phyloP scores from a whole-genome alignment of 1,140 invertebrate genomes.

The Trissolcus basalis region DNA sequence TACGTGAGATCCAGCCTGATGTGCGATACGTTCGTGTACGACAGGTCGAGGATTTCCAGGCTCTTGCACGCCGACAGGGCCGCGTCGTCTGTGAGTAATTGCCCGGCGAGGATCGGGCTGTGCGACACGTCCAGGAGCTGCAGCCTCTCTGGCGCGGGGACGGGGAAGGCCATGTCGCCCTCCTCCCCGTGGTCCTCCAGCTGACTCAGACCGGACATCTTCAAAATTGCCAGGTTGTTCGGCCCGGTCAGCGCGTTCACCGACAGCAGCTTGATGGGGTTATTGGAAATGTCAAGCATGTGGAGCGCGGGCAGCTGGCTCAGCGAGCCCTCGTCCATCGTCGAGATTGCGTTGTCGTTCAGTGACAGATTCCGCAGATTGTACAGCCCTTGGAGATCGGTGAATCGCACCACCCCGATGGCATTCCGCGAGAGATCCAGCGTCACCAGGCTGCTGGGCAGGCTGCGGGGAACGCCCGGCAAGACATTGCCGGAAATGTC shows the following conservation, averaged over 20 bases:
- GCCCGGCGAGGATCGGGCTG: conserved; percentile 82
- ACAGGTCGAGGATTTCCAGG: conserved; percentile 82
- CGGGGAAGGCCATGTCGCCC: conserved; percentile 81
- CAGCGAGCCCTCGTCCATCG: conserved; percentile 82
- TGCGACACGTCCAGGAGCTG: conserved; percentile 83
- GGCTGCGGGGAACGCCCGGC: conserved; percentile 79
- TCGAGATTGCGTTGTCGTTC: conserved; percentile 81
- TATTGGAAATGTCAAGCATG: conserved; percentile 86
- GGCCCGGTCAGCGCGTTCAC: conserved; percentile 82
- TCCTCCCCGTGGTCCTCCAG: conserved; percentile 74
- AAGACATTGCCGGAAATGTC: conserved; percentile 88
- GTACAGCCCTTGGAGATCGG: conserved; percentile 83
- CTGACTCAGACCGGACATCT: conserved; percentile 81
- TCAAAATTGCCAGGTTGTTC: conserved; percentile 79
- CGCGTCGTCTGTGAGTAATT: conserved; percentile 82
- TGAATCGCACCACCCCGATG: conserved; percentile 80
- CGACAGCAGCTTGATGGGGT: conserved; percentile 82
- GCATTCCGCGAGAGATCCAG: conserved; percentile 82
- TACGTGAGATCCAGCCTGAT: conserved; percentile 82
- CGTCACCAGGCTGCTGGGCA: conserved; percentile 79
- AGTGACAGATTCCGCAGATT: conserved; percentile 84
- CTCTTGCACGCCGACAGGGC: conserved; percentile 82
- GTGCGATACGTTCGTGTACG: conserved; percentile 79
- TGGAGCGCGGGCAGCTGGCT: conserved; percentile 80
- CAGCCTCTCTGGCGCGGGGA: conserved; percentile 82